Conservation (phyloP, 92 coral and sea anemone genomes). For the Bergia puertoricense region DNA sequence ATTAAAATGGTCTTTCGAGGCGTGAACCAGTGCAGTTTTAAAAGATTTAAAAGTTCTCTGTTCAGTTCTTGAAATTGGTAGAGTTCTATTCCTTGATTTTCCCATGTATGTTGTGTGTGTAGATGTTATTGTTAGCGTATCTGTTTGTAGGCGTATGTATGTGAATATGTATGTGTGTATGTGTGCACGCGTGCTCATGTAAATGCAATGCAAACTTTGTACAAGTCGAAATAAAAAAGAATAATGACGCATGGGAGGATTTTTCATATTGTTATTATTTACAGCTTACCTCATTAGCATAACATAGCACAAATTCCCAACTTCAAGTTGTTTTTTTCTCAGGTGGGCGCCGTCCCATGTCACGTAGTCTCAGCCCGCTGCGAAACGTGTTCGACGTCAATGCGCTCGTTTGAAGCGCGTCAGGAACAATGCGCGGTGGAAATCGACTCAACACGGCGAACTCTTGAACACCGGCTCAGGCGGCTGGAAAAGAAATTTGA, state of each 20-base stretch:
- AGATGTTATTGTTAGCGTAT: too few species aligned
- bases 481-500: conserved; percentile 85
- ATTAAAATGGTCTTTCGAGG: too few species aligned
- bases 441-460: conserved; percentile 91
- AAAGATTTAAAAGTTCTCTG: too few species aligned
- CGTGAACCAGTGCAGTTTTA: too few species aligned
- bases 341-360: conserved; percentile 44
- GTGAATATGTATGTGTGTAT: neutral
- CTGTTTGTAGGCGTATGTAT: too few species aligned
- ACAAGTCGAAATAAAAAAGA: too few species aligned
- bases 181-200: neutral
- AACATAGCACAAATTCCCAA: too few species aligned
- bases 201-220: too few species aligned
- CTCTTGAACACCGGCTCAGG: conserved; percentile 84
- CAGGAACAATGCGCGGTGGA: conserved; percentile 95
- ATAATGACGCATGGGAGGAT: too few species aligned
- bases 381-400: conserved; percentile 69
- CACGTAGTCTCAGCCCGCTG: conserved; percentile 62
- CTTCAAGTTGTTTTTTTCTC: neutral
- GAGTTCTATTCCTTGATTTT: too few species aligned
- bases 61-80: too few species aligned
- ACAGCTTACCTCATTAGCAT: neutral
- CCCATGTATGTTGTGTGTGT: too few species aligned
- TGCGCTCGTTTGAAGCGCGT: conserved; percentile 87
- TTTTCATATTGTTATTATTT: neutral